Evolutionary conservation across 1,140 invertebrate genomes (phyloP).

Genomic region (Lepidostoma basale): DNA sequence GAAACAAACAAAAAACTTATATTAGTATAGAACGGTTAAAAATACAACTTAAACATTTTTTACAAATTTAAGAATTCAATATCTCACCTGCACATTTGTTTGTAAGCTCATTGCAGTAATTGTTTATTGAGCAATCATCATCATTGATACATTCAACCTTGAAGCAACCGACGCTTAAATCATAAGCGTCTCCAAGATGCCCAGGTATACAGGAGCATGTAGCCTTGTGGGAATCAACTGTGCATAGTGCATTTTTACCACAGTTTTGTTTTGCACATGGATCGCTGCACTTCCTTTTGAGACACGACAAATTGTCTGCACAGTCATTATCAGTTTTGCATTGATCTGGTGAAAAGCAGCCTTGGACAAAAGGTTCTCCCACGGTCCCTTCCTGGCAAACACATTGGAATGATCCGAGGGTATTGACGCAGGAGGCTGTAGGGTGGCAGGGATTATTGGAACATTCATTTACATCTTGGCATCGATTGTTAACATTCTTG

Average conservation of each 20-base stretch:
- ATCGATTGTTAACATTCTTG: conserved; percentile 70
- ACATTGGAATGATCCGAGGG: conserved; percentile 80
- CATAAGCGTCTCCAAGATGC: conserved; percentile 79
- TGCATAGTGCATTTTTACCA: conserved; percentile 75
- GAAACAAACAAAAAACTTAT: conserved; percentile 43
- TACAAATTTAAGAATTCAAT: no score
- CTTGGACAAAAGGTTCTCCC: conserved; percentile 77
- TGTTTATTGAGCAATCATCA: conserved; percentile 75
- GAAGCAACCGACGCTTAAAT: conserved; percentile 75
- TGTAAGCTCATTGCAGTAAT: conserved; percentile 72
- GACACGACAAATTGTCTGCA: conserved; percentile 72
- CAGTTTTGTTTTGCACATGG: conserved; percentile 73
- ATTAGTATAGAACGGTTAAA: not conserved
- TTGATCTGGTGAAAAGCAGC: conserved; percentile 75
- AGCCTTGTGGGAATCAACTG: conserved; percentile 71
- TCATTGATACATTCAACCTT: conserved; percentile 82
- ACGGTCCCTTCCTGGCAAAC: conserved; percentile 76
- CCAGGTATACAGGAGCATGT: conserved; percentile 77
- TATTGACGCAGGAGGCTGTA: conserved; percentile 78
- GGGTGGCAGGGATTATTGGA: conserved; percentile 79
- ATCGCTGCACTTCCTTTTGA: conserved; percentile 75
- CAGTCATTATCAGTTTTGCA: conserved; percentile 74
- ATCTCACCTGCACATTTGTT: conserved; percentile 80
- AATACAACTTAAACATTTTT: no score
- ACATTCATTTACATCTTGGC: conserved; percentile 81